Percentiles rank a stretch among this genome's conserved stretches.
Evolutionary conservation across 2,113 vertebrate species (phyloP).

Genomic region (Pelodiscus sinensis): DNA sequence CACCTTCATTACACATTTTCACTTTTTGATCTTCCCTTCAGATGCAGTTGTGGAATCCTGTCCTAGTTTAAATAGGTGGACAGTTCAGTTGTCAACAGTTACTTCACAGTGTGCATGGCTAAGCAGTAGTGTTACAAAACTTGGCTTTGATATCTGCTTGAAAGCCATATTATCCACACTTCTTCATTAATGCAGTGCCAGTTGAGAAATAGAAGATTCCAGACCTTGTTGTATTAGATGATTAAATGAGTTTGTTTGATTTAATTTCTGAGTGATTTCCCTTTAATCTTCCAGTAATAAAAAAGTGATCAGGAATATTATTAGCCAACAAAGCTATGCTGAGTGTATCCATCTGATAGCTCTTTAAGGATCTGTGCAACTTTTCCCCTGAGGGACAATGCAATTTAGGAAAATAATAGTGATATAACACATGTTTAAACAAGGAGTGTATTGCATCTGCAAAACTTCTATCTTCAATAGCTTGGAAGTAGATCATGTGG

Average conservation of each 20-base stretch:
- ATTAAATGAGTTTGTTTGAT: not conserved
- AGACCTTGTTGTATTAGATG: not conserved
- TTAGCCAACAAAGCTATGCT: not conserved
- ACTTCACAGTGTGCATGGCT: not conserved
- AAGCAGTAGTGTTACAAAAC: not conserved
- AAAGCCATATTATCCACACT: not conserved
- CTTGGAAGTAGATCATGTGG: slow-evolving; percentile 54
- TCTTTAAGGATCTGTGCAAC: not conserved
- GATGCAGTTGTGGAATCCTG: not conserved
- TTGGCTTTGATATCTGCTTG: slow-evolving; percentile 8
- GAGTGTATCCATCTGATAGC: not conserved
- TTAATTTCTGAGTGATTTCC: not conserved
- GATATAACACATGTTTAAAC: slow-evolving; percentile 23
- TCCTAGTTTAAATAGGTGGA: not conserved
- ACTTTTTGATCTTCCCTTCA: not conserved
- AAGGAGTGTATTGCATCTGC: slow-evolving; percentile 29
- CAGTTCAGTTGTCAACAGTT: not conserved
- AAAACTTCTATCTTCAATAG: slow-evolving; percentile 27
- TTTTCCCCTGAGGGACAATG: not conserved
- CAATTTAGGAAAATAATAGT: not conserved
- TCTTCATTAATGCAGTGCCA: not conserved
- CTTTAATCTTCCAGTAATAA: not conserved
- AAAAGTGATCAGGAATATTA: not conserved
- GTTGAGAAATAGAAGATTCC: not conserved
- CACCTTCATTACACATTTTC: not conserved